Conservation (phyloP, 2,888 invertebrate species). For the Oligia latruncula region DNA sequence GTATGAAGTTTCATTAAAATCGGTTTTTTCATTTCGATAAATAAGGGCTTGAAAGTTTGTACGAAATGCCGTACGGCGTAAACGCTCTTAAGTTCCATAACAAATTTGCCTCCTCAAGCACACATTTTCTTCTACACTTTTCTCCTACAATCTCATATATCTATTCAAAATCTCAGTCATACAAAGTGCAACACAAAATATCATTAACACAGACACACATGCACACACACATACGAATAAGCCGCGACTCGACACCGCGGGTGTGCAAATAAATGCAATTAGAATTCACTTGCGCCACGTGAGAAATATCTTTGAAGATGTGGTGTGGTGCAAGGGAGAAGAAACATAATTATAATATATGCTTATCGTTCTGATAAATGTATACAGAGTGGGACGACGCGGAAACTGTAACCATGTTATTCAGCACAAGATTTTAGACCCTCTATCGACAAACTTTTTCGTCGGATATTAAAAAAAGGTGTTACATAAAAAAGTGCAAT, state of each 20-base stretch:
- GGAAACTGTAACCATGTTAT: not conserved
- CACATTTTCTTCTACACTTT: not conserved
- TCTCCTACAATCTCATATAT: not conserved
- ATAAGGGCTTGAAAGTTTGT: no score
- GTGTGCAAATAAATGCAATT: conserved; percentile 80
- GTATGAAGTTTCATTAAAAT: no score
- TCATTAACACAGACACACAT: conserved; percentile 50
- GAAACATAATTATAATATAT: not conserved
- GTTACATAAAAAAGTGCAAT: not conserved
- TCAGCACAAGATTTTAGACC: not conserved
- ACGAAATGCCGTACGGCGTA: no score
- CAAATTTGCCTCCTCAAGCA: not conserved
- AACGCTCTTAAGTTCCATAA: no score
- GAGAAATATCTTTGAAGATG: conserved; percentile 73
- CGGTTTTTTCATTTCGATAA: no score
- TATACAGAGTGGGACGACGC: no score
- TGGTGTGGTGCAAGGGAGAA: conserved; percentile 44
- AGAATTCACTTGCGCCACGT: conserved; percentile 72
- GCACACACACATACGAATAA: conserved; percentile 35
- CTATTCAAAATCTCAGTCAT: conserved; percentile 39
- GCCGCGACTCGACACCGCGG: conserved; percentile 59
- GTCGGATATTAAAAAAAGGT: not conserved
- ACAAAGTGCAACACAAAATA: conserved; percentile 48
- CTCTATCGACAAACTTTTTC: no score
- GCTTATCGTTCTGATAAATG: no score